Percentiles rank a stretch among this genome's conserved stretches.
Conservation (phyloP, 2,113 vertebrate species). For the Brachypodius melanocephalos region DNA sequence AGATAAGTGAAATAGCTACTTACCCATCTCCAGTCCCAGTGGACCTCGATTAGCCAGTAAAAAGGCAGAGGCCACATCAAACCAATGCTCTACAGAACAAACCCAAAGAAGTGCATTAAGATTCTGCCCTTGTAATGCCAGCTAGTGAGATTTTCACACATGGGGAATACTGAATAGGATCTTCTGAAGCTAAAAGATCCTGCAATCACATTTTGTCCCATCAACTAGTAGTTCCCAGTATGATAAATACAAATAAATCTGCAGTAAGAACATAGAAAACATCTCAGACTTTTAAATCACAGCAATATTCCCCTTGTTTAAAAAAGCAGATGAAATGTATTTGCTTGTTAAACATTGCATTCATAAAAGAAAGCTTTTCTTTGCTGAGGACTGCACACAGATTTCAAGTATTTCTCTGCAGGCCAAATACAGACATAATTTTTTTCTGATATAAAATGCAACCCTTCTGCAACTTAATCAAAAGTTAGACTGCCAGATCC, state of each 20-base stretch:
- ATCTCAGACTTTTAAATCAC: not conserved
- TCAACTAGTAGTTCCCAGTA: not conserved
- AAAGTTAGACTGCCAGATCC: not conserved
- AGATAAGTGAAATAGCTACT: slow-evolving; percentile 54
- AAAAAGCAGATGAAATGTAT: not conserved
- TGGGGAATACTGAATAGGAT: not conserved
- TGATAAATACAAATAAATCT: not conserved
- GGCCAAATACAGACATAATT: not conserved
- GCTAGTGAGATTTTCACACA: slow-evolving; percentile 6
- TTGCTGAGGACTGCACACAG: not conserved
- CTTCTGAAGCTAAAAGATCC: not conserved
- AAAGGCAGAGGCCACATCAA: slow-evolving; percentile 28
- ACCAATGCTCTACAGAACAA: not conserved
- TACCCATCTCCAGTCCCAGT: slow-evolving; percentile 48
- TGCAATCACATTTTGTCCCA: not conserved
- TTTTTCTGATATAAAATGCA: not conserved
- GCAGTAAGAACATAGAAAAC: not conserved
- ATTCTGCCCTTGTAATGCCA: slow-evolving; percentile 50
- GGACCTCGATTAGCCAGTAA: slow-evolving; percentile 40
- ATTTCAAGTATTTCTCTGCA: not conserved
- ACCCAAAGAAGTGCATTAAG: not conserved
- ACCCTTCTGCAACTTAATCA: not conserved
- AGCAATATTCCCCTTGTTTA: not conserved
- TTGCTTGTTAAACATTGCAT: not conserved
- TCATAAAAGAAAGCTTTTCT: not conserved